Percentiles rank a stretch among this genome's conserved stretches.
Evolutionary conservation across 2,113 vertebrate species (phyloP).

Genomic region (Falcunculus frontatus): DNA sequence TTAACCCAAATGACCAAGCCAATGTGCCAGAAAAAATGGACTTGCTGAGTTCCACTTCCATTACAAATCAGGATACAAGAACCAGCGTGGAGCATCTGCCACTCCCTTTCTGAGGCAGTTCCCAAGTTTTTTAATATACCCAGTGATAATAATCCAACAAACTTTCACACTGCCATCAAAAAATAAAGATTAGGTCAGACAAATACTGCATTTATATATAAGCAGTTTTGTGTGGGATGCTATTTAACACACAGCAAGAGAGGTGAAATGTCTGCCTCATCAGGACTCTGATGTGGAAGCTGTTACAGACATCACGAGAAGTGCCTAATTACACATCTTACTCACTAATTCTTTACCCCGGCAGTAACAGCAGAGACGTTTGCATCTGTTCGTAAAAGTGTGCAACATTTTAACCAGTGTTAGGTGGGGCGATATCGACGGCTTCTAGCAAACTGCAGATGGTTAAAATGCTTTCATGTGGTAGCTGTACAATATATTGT

Average conservation of each 20-base stretch:
- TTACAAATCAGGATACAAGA: background rate
- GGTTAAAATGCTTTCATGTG: background rate
- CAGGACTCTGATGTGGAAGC: background rate
- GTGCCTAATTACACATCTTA: background rate
- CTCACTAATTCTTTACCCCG: background rate
- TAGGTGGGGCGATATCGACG: background rate
- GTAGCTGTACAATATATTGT: background rate
- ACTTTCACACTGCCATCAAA: background rate
- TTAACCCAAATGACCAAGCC: background rate
- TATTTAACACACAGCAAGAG: background rate
- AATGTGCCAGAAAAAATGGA: background rate
- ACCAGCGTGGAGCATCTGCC: background rate
- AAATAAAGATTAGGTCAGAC: background rate
- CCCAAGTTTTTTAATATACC: background rate
- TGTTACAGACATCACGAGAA: background rate
- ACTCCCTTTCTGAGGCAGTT: accelerated
- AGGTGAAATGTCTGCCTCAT: background rate
- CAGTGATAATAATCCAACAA: background rate
- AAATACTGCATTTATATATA: background rate
- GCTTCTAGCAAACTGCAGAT: background rate
- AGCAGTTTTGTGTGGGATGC: background rate
- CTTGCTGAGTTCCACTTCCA: background rate
- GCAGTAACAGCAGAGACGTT: background rate
- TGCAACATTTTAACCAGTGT: background rate
- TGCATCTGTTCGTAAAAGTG: background rate